These are phyloP conservation scores for Boloria euphrosyne DNA, from an alignment of 2,888 invertebrate species.

Conservation along the genomic window DNA sequence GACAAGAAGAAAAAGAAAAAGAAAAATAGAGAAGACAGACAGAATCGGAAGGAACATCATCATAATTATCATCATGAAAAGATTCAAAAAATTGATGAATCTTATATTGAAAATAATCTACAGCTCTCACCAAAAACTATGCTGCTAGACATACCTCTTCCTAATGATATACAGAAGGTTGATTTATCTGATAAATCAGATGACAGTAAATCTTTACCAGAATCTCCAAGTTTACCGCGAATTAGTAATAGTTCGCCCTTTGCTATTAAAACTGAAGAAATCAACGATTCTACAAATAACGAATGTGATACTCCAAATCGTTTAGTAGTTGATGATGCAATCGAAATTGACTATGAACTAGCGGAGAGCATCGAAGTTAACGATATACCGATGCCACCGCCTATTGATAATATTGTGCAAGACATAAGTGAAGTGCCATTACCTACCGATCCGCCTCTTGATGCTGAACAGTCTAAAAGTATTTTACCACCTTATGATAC, in stretches of 20 bases:
- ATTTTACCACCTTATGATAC: conserved; percentile 64
- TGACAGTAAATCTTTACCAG: conserved; percentile 63
- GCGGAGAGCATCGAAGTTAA: conserved; percentile 63
- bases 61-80: conserved; percentile 85
- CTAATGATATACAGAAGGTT: conserved; percentile 58
- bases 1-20: conserved; percentile 94
- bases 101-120: conserved; percentile 46
- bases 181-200: conserved; percentile 55
- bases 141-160: conserved; percentile 68
- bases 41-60: conserved; percentile 85
- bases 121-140: conserved; percentile 60
- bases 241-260: conserved; percentile 84
- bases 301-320: conserved; percentile 42
- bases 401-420: conserved; percentile 63
- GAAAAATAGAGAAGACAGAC: conserved; percentile 89
- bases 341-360: conserved; percentile 53
- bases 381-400: conserved; percentile 69
- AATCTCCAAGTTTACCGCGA: conserved; percentile 84
- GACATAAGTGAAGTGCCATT: conserved; percentile 76
- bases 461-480: conserved; percentile 38
- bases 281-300: conserved; percentile 46
- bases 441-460: conserved; percentile 60
- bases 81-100: conserved; percentile 55
- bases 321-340: conserved; percentile 49
- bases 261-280: conserved; percentile 50